Evolutionary conservation across 2,797 vertebrate species (phyloP).

Genomic region (Hydrolagus colliei): DNA sequence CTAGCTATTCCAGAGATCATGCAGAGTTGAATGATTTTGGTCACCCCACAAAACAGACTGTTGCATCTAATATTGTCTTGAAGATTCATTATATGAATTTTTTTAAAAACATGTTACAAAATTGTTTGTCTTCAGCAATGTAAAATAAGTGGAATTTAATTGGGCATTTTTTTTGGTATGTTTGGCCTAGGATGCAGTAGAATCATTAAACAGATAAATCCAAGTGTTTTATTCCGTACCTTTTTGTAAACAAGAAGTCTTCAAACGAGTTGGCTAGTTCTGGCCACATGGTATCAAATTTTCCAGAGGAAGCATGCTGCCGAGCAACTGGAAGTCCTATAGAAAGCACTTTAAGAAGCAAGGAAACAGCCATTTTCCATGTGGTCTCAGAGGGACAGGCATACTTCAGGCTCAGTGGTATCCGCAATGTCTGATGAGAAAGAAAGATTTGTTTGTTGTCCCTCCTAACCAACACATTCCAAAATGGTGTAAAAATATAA

Average conservation of each 20-base stretch:
- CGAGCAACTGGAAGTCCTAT: slow-evolving; percentile 91
- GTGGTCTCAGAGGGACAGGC: slow-evolving; percentile 96
- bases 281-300: slow-evolving; percentile 96
- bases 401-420: slow-evolving; percentile 90
- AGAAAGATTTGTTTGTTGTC: not conserved
- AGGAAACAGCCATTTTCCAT: slow-evolving; percentile 91
- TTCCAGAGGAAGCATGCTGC: slow-evolving; percentile 88
- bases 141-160: too few relatives aligned
- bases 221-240: slow-evolving; percentile 50
- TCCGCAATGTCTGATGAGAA: slow-evolving; percentile 71
- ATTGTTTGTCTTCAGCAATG: too few relatives aligned
- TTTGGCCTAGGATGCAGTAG: too few relatives aligned
- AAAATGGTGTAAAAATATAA: not conserved
- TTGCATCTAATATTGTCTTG: too few relatives aligned
- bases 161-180: too few relatives aligned
- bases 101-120: too few relatives aligned
- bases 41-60: too few relatives aligned
- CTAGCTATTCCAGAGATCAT: too few relatives aligned
- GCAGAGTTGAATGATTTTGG: too few relatives aligned
- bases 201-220: too few relatives aligned
- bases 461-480: not conserved
- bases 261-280: slow-evolving; percentile 88
- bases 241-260: slow-evolving; percentile 98
- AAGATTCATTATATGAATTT: too few relatives aligned
- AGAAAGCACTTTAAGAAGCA: slow-evolving; percentile 88